Conservation (phyloP, 92 coral and sea anemone genomes). For the Parazoanthus swiftii region DNA sequence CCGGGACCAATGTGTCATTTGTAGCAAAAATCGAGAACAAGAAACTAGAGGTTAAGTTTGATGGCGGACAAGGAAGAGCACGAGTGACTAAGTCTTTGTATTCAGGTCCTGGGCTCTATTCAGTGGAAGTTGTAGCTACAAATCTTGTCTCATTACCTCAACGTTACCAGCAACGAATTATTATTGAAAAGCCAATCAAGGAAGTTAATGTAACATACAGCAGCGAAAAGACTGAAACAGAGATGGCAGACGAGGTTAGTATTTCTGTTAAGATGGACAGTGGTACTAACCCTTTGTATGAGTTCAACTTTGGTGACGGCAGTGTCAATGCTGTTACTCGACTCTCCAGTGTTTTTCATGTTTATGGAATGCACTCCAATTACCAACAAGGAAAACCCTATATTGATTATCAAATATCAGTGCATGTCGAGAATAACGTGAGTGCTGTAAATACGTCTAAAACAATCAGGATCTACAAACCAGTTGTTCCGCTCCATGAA, state of each 20-base stretch:
- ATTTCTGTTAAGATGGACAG: not conserved
- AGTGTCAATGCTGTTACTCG: not conserved
- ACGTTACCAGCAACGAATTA: slow-evolving; percentile 36
- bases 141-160: slow-evolving; percentile 56
- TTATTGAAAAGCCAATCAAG: slow-evolving; percentile 47
- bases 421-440: not conserved
- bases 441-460: not conserved
- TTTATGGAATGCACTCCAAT: slow-evolving; percentile 19
- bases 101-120: slow-evolving; percentile 43
- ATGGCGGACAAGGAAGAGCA: not conserved
- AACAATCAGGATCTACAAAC: slow-evolving; percentile 20
- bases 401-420: slow-evolving; percentile 6
- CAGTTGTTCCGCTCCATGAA: slow-evolving; percentile 47
- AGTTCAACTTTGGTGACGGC: slow-evolving; percentile 10
- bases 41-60: slow-evolving; percentile 10
- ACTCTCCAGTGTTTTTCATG: not conserved
- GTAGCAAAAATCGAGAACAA: slow-evolving; percentile 5
- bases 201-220: not conserved
- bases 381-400: not conserved
- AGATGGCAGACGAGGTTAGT: not conserved
- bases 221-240: not conserved
- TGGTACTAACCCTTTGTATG: slow-evolving; percentile 17
- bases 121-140: slow-evolving; percentile 49
- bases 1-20: slow-evolving; percentile 60
- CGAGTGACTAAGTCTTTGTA: slow-evolving; percentile 49